phyloP scores from a whole-genome alignment of 2,797 vertebrate genomes.

The Tolypeutes matacus region DNA sequence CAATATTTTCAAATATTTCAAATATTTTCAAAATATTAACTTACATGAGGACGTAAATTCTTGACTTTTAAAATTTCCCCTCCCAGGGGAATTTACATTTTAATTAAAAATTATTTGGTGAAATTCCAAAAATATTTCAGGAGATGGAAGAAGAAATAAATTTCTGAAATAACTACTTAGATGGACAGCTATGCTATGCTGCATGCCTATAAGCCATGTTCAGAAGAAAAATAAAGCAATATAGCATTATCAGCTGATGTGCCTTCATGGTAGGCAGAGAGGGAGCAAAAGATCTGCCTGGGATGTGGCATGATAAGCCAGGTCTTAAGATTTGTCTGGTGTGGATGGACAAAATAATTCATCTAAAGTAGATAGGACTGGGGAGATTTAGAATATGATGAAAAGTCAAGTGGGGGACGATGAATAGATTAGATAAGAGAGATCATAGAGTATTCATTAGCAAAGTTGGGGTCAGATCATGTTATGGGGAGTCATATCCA shows the following conservation, averaged over 20 bases:
- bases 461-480: background rate
- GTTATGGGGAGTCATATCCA: background rate
- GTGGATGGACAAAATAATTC: background rate
- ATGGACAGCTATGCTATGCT: background rate
- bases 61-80: background rate
- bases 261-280: background rate
- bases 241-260: background rate
- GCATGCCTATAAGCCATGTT: background rate
- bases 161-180: slow-evolving; percentile 7
- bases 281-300: background rate
- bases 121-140: background rate
- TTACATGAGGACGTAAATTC: background rate
- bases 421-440: background rate
- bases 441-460: background rate
- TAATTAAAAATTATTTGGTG: background rate
- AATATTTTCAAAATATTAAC: background rate
- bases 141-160: background rate
- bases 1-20: too few species aligned
- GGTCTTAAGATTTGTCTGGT: background rate
- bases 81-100: background rate
- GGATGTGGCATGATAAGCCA: background rate
- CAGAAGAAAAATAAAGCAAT: background rate
- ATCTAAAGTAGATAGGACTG: background rate
- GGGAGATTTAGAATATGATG: background rate
- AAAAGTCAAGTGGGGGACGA: background rate